Evolutionary conservation across 1,140 invertebrate species (phyloP).

Genomic region (Cheumatopsyche charites): DNA sequence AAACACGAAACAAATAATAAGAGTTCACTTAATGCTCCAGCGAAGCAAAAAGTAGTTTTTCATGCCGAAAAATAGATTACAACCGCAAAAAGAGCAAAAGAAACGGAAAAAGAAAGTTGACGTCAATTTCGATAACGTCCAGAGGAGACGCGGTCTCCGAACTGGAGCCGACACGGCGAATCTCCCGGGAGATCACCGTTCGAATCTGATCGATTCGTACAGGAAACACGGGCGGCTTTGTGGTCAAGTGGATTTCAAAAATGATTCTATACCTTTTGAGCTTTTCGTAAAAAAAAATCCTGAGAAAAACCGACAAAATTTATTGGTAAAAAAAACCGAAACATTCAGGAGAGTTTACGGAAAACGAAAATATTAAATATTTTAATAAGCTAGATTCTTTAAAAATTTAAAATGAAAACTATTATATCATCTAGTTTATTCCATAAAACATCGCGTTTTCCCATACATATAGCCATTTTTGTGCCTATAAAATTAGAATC

Average conservation of each 20-base stretch:
- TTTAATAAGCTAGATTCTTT: too few relatives aligned
- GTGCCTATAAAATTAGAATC: too few relatives aligned
- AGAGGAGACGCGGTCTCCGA: conserved; percentile 10
- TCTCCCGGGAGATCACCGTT: conserved; percentile 11
- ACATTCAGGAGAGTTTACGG: too few relatives aligned
- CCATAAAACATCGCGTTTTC: too few relatives aligned
- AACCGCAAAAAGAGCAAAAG: not conserved
- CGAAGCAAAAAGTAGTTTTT: conserved; percentile 26
- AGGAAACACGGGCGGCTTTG: not conserved
- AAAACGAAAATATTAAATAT: too few relatives aligned
- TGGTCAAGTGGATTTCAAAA: not conserved
- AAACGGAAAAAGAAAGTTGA: conserved; percentile 22
- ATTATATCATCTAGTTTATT: too few relatives aligned
- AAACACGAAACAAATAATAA: not conserved
- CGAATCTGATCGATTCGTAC: conserved; percentile 18
- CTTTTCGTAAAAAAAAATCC: too few relatives aligned
- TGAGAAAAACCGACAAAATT: too few relatives aligned
- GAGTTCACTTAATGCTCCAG: conserved; percentile 18
- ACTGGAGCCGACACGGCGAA: not conserved
- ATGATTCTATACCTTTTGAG: too few relatives aligned
- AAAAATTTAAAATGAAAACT: too few relatives aligned
- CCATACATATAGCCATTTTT: too few relatives aligned
- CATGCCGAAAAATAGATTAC: conserved; percentile 19
- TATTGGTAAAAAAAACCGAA: too few relatives aligned
- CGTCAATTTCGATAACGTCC: conserved; percentile 22